Conservation (phyloP, 1,140 invertebrate species). For the Spodoptera litura region DNA sequence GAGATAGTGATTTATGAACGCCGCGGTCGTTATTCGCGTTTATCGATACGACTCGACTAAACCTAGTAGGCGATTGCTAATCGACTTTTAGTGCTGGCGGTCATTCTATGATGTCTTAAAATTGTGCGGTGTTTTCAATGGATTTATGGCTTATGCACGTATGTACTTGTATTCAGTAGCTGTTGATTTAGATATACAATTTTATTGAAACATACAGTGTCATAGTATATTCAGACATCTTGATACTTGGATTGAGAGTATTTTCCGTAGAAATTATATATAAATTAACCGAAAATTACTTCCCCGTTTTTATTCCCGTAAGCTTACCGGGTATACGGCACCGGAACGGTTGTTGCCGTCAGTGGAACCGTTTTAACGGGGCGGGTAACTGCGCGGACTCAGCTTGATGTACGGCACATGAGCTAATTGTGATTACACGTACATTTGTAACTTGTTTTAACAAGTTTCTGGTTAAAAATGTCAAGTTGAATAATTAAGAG, state of each 20-base stretch:
- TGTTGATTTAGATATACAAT: not conserved
- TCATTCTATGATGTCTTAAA: constrained; percentile 16
- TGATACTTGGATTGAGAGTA: not conserved
- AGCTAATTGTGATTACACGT: constrained; percentile 43
- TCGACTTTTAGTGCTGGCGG: constrained; percentile 33
- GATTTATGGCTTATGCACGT: not conserved
- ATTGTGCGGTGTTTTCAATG: constrained; percentile 9
- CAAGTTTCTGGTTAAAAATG: constrained; percentile 19
- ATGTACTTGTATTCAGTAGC: not conserved
- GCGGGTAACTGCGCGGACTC: constrained; percentile 35
- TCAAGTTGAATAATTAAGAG: not conserved
- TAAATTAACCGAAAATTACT: constrained; percentile 14
- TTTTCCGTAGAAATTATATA: not conserved
- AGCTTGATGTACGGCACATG: constrained; percentile 8
- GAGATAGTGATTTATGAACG: constrained; percentile 61
- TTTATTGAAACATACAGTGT: not conserved
- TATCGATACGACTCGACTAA: constrained; percentile 51
- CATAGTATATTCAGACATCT: not conserved
- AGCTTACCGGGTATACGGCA: constrained; percentile 20
- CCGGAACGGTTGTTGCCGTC: constrained; percentile 29
- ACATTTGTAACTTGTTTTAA: constrained; percentile 39
- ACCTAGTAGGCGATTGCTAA: constrained; percentile 52
- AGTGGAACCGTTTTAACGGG: constrained; percentile 44
- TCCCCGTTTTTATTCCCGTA: constrained; percentile 40
- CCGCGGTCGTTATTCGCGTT: constrained; percentile 60